phyloP scores from a whole-genome alignment of 2,797 vertebrate species.

The Scomberomorus guttatus region DNA sequence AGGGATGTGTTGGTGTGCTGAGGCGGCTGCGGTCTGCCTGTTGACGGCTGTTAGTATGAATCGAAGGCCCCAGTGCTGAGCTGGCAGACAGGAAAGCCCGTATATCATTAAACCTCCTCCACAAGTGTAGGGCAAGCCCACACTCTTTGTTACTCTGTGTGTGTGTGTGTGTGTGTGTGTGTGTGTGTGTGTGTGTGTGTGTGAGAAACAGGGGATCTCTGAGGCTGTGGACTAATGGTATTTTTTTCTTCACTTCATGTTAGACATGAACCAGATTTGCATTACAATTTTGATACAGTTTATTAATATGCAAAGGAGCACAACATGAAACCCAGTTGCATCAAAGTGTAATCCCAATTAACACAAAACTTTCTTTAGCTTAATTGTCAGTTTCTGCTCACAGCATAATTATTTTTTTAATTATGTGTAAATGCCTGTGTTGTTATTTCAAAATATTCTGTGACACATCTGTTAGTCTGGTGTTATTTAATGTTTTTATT shows the following conservation, averaged over 20 bases:
- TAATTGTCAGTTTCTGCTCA: not conserved
- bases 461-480: too few species aligned
- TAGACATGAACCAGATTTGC: not conserved
- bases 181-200: not conserved
- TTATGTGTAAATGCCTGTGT: not conserved
- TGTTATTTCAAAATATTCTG: not conserved
- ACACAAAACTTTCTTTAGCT: not conserved
- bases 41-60: slow-evolving; percentile 56
- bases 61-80: slow-evolving; percentile 59
- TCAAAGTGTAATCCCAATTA: not conserved
- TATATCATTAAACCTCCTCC: slow-evolving; percentile 71
- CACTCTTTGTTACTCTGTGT: slow-evolving; percentile 22
- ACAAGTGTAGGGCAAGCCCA: slow-evolving; percentile 43
- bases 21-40: not conserved
- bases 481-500: too few species aligned
- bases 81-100: slow-evolving; percentile 73
- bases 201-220: too few species aligned
- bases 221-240: not conserved
- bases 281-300: not conserved
- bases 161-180: slow-evolving; percentile 40
- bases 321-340: too few species aligned
- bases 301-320: not conserved
- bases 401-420: not conserved
- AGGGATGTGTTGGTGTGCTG: slow-evolving; percentile 13
- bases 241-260: not conserved